These are phyloP conservation scores for Antheraea pernyi DNA, from an alignment of 1,140 invertebrate species.

Conservation along the genomic window DNA sequence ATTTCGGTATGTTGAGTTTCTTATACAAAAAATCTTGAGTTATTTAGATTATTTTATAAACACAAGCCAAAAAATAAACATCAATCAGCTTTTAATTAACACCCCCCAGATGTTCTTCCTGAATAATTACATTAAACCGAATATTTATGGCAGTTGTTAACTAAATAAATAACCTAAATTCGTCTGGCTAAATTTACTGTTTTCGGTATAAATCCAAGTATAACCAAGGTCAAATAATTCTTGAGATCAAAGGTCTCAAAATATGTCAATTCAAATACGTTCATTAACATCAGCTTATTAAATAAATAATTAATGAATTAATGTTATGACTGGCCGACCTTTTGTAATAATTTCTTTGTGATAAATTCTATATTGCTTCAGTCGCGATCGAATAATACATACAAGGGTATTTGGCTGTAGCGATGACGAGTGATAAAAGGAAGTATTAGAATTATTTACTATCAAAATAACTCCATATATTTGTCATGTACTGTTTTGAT, in stretches of 20 bases:
- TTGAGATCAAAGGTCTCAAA: neutral
- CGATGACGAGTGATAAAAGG: too few species aligned
- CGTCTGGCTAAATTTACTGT: neutral
- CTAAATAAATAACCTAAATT: slow-evolving; percentile 1
- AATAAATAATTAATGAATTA: too few species aligned
- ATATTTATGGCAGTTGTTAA: neutral
- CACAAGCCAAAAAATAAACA: neutral
- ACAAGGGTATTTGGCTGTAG: too few species aligned
- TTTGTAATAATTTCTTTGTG: too few species aligned
- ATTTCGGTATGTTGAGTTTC: neutral
- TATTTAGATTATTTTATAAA: neutral
- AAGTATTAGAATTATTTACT: too few species aligned
- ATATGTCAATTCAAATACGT: neutral
- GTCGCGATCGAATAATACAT: too few species aligned
- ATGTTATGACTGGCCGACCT: too few species aligned
- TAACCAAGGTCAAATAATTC: neutral
- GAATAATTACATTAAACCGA: slow-evolving; percentile 5
- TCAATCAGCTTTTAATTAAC: neutral
- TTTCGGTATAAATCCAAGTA: neutral
- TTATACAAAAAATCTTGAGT: neutral
- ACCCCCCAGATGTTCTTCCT: neutral
- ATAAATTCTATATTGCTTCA: too few species aligned
- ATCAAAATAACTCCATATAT: too few species aligned
- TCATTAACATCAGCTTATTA: too few species aligned
- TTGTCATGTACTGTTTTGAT: too few species aligned